Conservation (phyloP, 92 coral and sea anemone genomes). For the Blastomussa wellsi region DNA sequence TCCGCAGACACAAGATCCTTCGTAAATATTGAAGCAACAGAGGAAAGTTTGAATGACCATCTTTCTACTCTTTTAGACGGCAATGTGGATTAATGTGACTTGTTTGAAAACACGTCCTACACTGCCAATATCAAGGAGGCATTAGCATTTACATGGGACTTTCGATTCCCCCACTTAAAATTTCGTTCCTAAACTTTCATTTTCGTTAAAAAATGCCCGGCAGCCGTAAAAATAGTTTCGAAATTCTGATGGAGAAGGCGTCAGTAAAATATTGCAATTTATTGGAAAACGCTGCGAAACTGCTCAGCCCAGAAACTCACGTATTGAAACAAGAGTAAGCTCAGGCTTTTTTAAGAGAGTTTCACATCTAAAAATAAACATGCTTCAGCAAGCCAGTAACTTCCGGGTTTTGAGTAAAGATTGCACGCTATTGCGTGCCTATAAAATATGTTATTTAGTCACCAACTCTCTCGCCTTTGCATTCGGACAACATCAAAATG, state of each 20-base stretch:
- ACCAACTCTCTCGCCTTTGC: neutral
- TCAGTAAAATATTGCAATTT: too few species aligned
- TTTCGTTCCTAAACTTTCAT: conserved; percentile 4
- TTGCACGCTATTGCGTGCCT: conserved; percentile 22
- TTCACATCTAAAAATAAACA: neutral
- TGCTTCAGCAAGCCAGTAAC: neutral
- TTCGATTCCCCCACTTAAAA: neutral
- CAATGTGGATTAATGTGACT: neutral
- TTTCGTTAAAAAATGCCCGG: neutral
- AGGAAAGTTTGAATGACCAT: conserved; percentile 57
- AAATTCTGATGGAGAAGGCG: too few species aligned
- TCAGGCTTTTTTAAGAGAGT: too few species aligned
- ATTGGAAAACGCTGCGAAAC: too few species aligned
- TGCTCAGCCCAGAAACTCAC: too few species aligned
- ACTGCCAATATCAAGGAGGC: neutral
- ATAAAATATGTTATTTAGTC: neutral
- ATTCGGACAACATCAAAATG: conserved; percentile 8
- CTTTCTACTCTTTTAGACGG: neutral
- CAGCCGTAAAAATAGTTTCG: neutral
- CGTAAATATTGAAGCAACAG: conserved; percentile 57
- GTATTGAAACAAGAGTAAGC: too few species aligned
- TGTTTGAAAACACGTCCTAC: neutral
- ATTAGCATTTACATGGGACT: neutral
- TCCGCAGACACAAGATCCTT: conserved; percentile 66
- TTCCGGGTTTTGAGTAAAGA: neutral